These are phyloP conservation scores for Cnemophilus loriae DNA, from an alignment of 2,113 vertebrate genomes.

Conservation along the genomic window DNA sequence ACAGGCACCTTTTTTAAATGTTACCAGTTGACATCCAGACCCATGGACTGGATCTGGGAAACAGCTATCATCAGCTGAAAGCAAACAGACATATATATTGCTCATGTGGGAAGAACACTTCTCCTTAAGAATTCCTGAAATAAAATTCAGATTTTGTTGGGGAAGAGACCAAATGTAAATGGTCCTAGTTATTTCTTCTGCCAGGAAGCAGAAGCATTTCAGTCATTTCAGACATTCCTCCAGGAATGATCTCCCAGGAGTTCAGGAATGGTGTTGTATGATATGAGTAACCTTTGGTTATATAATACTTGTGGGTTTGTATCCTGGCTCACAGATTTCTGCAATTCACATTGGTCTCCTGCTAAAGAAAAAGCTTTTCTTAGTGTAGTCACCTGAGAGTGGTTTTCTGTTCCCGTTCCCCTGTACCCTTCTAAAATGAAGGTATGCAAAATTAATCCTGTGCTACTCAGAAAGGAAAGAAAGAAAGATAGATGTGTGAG, in stretches of 20 bases:
- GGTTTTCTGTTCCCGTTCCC: background rate
- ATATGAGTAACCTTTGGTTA: background rate
- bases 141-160: background rate
- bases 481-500: background rate
- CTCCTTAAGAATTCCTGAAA: background rate
- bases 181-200: background rate
- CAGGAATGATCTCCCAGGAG: background rate
- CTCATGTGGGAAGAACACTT: background rate
- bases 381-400: background rate
- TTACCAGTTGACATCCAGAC: background rate
- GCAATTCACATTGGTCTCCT: background rate
- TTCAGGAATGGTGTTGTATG: background rate
- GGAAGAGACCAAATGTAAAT: background rate
- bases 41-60: background rate
- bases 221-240: background rate
- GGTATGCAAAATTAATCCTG: background rate
- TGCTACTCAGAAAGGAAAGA: background rate
- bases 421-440: background rate
- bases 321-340: background rate
- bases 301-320: background rate
- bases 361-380: background rate
- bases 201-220: background rate
- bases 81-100: background rate
- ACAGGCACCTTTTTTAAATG: background rate
- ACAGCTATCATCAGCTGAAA: background rate